phyloP scores from a whole-genome alignment of 2,888 invertebrate genomes.

The Drosophila infuscata region DNA sequence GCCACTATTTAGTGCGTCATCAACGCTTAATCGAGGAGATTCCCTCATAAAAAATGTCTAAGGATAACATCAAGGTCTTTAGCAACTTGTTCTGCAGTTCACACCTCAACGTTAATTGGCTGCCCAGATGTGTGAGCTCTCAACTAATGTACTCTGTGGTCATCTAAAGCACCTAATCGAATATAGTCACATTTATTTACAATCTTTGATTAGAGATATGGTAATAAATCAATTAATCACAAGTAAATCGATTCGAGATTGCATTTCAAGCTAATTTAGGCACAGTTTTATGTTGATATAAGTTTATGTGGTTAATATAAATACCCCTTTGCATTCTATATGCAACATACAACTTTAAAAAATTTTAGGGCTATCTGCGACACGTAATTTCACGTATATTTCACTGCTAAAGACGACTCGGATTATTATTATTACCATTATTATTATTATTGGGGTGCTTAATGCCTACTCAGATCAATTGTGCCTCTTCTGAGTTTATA shows the following conservation, averaged over 20 bases:
- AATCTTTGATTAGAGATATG: neutral
- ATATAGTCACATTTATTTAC: neutral
- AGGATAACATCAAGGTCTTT: slow-evolving; percentile 48
- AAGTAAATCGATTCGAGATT: neutral
- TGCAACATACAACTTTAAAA: no score
- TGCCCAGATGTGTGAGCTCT: slow-evolving; percentile 21
- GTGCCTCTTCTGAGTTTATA: neutral
- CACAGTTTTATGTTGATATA: neutral
- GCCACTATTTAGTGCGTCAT: slow-evolving; percentile 66
- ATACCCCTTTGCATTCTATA: neutral
- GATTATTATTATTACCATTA: neutral
- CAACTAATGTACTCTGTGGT: neutral
- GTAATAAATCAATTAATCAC: neutral
- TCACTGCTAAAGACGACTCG: no score
- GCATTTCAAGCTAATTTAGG: neutral
- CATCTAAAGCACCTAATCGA: neutral
- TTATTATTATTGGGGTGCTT: neutral
- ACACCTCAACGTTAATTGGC: slow-evolving; percentile 69
- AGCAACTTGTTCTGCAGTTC: slow-evolving; percentile 53
- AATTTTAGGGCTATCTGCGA: no score
- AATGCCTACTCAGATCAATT: neutral
- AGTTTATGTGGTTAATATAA: neutral
- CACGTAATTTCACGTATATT: no score
- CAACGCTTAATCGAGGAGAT: slow-evolving; percentile 64
- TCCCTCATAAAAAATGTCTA: slow-evolving; percentile 57